Evolutionary conservation across 2,888 invertebrate genomes (phyloP).

Genomic region (Cenopis cana): DNA sequence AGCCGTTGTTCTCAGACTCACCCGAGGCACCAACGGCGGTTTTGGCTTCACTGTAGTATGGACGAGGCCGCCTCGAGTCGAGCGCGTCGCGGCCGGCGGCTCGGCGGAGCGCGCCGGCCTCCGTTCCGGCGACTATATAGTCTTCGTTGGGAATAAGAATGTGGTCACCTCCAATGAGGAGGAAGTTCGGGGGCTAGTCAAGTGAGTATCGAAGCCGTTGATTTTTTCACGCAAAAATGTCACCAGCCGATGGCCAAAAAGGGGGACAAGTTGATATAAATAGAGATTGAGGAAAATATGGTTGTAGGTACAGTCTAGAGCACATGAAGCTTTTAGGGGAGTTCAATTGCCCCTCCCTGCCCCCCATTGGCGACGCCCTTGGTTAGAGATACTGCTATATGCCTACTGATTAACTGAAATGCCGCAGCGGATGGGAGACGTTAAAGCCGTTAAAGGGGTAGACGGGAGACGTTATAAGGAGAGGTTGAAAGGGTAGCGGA

Average conservation of each 20-base stretch:
- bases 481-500: no score
- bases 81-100: slow-evolving; percentile 91
- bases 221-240: no score
- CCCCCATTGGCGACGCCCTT: no score
- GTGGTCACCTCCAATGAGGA: slow-evolving; percentile 92
- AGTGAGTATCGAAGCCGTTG: slow-evolving; percentile 84
- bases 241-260: no score
- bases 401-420: not conserved
- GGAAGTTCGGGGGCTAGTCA: slow-evolving; percentile 87
- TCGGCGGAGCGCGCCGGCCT: slow-evolving; percentile 94
- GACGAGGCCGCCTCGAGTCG: slow-evolving; percentile 95
- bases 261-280: no score
- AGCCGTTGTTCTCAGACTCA: slow-evolving; percentile 59
- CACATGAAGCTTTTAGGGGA: no score
- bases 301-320: no score
- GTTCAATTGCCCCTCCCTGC: no score
- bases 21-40: slow-evolving; percentile 85
- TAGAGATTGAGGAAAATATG: no score
- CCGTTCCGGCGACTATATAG: slow-evolving; percentile 93
- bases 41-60: slow-evolving; percentile 95
- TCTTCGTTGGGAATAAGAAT: slow-evolving; percentile 94
- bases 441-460: no score
- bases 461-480: no score
- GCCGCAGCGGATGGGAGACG: no score
- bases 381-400: not conserved